Evolutionary conservation across 2,888 invertebrate genomes (phyloP), one percentile per base, ranked within the genome.

Genomic region (Adelognathus sp.): DNA sequence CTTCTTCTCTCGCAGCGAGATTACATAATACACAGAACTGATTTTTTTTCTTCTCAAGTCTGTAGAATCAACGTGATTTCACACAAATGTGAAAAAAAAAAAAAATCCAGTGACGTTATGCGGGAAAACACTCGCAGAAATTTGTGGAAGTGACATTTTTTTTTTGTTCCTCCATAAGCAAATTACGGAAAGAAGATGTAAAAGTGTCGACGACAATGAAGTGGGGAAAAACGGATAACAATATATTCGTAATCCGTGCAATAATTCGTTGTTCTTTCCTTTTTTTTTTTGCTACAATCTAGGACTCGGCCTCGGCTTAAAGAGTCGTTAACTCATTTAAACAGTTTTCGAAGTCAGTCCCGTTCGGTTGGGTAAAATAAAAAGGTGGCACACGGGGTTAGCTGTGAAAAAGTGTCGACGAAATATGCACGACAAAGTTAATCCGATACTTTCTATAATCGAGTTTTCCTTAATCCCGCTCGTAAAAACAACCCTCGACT

Each of bases 361-460:
- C 41, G n/a, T n/a, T n/a, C n/a, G n/a, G n/a, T n/a, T n/a, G n/a
- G n/a, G n/a, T n/a, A n/a, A n/a, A n/a, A n/a, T n/a, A n/a, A n/a
- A n/a, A n/a, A n/a, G n/a, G n/a, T n/a, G n/a, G n/a, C n/a, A n/a
- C n/a, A n/a, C n/a, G n/a, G n/a, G 56, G 39, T 33, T 27, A 3
- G 29, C 50, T 39, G 24, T 29, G 16, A 31, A 41, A 36, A 29
- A 39, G 67, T 21, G 18, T 29, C 7, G 16, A 52, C 16, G 39
- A 70, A 31, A 36, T 18, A 46, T 24, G 44, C 60, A 75, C 67
- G 71, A 33, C 54, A 29, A 86, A 88, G 88, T 88, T 88, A 88
- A 88, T 88, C 87, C 86, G 80, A 84, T 85, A 75, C 77, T 74
- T n/a, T 82, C 81, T 78, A 83, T 86, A 86, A 86, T 86, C 84